Base-by-base conservation (phyloP, 2,797 vertebrate species). In the Xiphophorus birchmanni region DNA sequence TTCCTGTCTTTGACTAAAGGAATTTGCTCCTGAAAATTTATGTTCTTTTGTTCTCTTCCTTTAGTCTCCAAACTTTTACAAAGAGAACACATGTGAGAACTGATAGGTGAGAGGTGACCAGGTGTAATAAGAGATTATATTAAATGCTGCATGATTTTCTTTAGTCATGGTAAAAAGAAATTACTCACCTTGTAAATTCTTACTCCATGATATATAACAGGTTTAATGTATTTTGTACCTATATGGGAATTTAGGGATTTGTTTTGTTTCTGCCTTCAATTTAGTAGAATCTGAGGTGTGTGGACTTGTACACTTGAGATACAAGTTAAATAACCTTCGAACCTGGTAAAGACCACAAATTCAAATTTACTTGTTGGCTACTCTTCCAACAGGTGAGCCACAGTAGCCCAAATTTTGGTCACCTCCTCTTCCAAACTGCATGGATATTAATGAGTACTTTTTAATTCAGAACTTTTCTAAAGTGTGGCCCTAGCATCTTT, bases 1-100 rank as follows among this genome's bases (percentile, higher is more conserved):
- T 92, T 93, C 90, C 88, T 93, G 79, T 87, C 78, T 90, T 83
- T 89, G 89, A 93, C 89, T 90, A 50, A 80, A 90, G 92, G 93
- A 94, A 94, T 94, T 88, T 87, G 2, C n/a, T 83, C 74, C 54
- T 76, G 76, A 54, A 78, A 87, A 91, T 92, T 74, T 88, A 91
- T 89, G 86, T 81, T 75, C 77, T 86, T 86, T 84, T 79, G 77
- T 89, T 82, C 75, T 77, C 83, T 58, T 77, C 60, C 67, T 79
- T 75, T 0, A 87, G 50, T 84, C 35, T 74, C 63, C n/a, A 69
- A 77, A 60, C 35, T n/a, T 77, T 76, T 63, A 81, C 80, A 65
- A 37, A 32, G 21, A 35, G 21, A 48, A 21, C 26, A 47, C 74
- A 45, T 9, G 35, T 40, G 37, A 54, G 6, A n/a, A 48, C 42